These are phyloP conservation scores for Quiscalus mexicanus DNA, from an alignment of 2,113 vertebrate species.

Conservation along the genomic window DNA sequence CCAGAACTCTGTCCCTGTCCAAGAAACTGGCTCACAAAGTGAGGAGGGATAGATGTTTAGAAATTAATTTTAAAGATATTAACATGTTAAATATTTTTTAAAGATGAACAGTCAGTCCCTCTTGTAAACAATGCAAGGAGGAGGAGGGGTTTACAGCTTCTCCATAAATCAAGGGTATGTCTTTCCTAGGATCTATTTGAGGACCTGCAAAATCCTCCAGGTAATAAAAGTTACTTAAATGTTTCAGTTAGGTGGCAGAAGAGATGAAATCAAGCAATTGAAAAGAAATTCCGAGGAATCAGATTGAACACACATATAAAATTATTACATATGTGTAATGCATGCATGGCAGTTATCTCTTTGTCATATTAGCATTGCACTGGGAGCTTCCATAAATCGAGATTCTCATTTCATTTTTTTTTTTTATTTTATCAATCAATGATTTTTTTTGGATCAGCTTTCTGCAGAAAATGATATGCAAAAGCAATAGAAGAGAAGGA, in stretches of 20 bases:
- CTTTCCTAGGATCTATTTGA: neutral
- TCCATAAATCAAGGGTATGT: neutral
- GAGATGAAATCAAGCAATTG: neutral
- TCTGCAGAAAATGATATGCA: neutral
- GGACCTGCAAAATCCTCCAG: neutral
- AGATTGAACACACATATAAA: neutral
- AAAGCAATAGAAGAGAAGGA: neutral
- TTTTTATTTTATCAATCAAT: neutral
- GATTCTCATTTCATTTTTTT: neutral
- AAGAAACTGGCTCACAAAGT: neutral
- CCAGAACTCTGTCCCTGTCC: neutral
- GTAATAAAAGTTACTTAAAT: neutral
- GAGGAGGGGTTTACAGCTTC: neutral
- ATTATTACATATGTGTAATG: neutral
- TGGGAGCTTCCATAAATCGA: neutral
- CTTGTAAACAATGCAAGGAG: neutral
- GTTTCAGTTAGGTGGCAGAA: neutral
- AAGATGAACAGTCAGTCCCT: neutral
- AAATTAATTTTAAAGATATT: neutral
- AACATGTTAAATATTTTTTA: neutral
- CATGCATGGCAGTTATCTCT: neutral
- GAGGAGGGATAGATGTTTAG: neutral
- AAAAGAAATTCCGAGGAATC: neutral
- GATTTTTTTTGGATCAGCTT: neutral
- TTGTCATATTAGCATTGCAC: neutral